Conservation (phyloP, 2,113 vertebrate species). For the Hassar affinis region DNA sequence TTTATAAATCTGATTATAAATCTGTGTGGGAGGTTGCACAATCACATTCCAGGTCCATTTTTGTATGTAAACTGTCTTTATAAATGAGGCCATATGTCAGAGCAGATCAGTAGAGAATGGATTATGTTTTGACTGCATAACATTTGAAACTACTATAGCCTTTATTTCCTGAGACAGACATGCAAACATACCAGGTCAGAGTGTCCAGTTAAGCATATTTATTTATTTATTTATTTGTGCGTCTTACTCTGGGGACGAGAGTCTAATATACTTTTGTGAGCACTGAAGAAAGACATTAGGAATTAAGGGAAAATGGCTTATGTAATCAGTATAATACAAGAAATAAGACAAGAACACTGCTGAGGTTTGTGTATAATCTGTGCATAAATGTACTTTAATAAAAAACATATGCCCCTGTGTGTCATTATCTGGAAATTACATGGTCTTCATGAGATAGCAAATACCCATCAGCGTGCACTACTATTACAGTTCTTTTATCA, state of each 20-base stretch:
- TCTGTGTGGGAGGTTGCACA: background rate
- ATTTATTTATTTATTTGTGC: constrained; percentile 34
- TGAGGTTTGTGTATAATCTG: constrained; percentile 17
- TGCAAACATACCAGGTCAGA: background rate
- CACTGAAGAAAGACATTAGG: constrained; percentile 12
- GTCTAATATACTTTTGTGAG: constrained; percentile 1
- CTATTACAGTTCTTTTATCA: background rate
- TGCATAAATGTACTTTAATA: constrained; percentile 19
- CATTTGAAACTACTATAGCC: background rate
- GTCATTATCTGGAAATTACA: background rate
- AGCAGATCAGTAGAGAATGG: background rate
- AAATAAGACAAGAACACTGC: background rate
- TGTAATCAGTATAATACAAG: constrained; percentile 7
- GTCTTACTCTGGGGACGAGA: constrained; percentile 11
- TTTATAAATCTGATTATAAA: background rate
- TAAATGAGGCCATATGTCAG: background rate
- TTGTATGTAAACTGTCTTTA: background rate
- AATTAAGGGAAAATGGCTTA: background rate
- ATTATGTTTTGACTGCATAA: constrained; percentile 28
- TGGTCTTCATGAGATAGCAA: background rate
- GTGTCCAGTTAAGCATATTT: constrained; percentile 21
- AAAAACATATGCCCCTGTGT: background rate
- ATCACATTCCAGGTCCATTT: background rate
- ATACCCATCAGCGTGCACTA: background rate
- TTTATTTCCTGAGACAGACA: constrained; percentile 4